These are phyloP conservation scores for Aegypius monachus DNA, from an alignment of 2,113 vertebrate genomes.

Conservation along the genomic window DNA sequence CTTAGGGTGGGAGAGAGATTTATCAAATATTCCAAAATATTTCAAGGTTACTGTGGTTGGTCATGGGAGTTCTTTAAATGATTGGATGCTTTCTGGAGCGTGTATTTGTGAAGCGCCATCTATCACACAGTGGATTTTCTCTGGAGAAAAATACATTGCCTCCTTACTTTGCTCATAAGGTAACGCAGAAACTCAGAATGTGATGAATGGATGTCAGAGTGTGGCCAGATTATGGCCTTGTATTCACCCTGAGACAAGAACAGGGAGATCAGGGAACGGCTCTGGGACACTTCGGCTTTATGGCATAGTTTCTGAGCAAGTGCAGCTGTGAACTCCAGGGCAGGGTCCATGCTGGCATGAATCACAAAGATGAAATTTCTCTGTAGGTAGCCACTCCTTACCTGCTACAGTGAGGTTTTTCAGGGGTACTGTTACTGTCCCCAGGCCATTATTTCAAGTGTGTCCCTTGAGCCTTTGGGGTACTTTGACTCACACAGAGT, in stretches of 20 bases:
- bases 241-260: background rate
- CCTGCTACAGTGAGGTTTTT: background rate
- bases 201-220: constrained; percentile 17
- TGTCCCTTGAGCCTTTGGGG: background rate
- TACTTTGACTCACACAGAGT: background rate
- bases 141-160: constrained; percentile 35
- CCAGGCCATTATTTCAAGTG: background rate
- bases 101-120: constrained; percentile 46
- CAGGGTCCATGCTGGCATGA: background rate
- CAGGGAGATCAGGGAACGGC: background rate
- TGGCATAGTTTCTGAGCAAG: background rate
- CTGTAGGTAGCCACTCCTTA: background rate
- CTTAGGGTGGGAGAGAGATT: background rate
- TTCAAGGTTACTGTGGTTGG: constrained; percentile 36
- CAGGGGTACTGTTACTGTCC: background rate
- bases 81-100: constrained; percentile 44
- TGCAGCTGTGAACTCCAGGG: background rate
- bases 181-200: background rate
- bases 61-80: constrained; percentile 22
- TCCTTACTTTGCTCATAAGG: constrained; percentile 18
- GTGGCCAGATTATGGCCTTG: background rate
- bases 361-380: background rate
- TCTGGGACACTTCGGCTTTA: background rate
- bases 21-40: constrained; percentile 43
- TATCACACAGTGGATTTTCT: constrained; percentile 45